Evolutionary conservation across 2,113 vertebrate species (phyloP).

Genomic region (Lethenteron reissneri): DNA sequence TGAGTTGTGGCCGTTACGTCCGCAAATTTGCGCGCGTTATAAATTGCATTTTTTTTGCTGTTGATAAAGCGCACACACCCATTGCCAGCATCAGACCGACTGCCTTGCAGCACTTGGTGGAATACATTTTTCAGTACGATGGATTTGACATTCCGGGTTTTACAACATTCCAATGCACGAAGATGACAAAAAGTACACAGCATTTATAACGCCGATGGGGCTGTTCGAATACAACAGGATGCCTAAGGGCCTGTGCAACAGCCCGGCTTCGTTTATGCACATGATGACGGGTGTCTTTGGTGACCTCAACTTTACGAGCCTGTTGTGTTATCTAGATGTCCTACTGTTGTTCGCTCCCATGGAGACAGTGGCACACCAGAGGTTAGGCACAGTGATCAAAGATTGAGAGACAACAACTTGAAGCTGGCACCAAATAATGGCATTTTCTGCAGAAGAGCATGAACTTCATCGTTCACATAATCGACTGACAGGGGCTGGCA

Average conservation of each 20-base stretch:
- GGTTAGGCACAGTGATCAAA: constrained; percentile 10
- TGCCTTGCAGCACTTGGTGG: too few species aligned
- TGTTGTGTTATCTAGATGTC: constrained; percentile 12
- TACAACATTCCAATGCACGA: neutral
- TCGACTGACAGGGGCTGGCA: constrained; percentile 8
- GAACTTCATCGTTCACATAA: constrained; percentile 10
- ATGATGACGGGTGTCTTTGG: constrained; percentile 8
- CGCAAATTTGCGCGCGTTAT: too few species aligned
- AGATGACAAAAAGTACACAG: constrained; percentile 7
- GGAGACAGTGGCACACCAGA: constrained; percentile 5
- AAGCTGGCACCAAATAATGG: constrained; percentile 10
- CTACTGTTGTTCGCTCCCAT: constrained; percentile 7
- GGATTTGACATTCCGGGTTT: neutral
- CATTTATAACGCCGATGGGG: neutral
- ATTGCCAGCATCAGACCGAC: too few species aligned
- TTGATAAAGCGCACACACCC: too few species aligned
- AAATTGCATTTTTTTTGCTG: too few species aligned
- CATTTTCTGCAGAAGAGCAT: constrained; percentile 9
- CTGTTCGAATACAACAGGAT: neutral
- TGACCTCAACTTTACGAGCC: constrained; percentile 10
- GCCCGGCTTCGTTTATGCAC: constrained; percentile 5
- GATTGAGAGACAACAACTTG: constrained; percentile 8
- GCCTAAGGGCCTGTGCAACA: constrained; percentile 3
- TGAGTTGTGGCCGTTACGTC: too few species aligned
- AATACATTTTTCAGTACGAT: neutral